These are phyloP conservation scores for Ceyx erithaca DNA, from an alignment of 2,797 vertebrate species.

Conservation along the genomic window DNA sequence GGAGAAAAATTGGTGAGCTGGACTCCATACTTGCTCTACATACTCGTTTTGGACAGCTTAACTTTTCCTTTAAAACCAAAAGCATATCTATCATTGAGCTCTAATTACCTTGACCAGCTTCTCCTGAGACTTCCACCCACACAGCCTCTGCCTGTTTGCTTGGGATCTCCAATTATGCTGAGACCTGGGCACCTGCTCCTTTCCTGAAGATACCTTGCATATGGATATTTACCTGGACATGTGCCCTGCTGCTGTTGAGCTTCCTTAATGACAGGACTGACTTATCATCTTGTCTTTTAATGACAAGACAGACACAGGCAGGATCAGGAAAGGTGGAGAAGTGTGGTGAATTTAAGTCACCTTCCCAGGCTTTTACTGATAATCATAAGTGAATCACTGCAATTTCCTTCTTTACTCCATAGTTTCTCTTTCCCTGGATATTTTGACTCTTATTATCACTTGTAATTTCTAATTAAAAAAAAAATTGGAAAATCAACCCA, in stretches of 20 bases:
- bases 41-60: not conserved
- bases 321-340: not conserved
- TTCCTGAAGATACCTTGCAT: not conserved
- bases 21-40: not conserved
- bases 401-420: not conserved
- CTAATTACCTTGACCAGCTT: not conserved
- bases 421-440: not conserved
- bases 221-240: not conserved
- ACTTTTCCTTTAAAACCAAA: not conserved
- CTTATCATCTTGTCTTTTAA: not conserved
- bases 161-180: not conserved
- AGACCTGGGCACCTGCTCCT: not conserved
- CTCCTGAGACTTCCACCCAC: not conserved
- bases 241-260: not conserved
- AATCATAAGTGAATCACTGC: not conserved
- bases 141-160: not conserved
- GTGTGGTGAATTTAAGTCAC: not conserved
- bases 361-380: not conserved
- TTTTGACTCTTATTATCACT: not conserved
- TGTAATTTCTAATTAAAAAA: not conserved
- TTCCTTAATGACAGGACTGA: not conserved
- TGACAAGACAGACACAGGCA: not conserved
- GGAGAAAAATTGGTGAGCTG: not conserved
- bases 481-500: not conserved
- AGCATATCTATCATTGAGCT: not conserved